Conservation (phyloP, 2,888 invertebrate species). For the Cancer borealis region DNA sequence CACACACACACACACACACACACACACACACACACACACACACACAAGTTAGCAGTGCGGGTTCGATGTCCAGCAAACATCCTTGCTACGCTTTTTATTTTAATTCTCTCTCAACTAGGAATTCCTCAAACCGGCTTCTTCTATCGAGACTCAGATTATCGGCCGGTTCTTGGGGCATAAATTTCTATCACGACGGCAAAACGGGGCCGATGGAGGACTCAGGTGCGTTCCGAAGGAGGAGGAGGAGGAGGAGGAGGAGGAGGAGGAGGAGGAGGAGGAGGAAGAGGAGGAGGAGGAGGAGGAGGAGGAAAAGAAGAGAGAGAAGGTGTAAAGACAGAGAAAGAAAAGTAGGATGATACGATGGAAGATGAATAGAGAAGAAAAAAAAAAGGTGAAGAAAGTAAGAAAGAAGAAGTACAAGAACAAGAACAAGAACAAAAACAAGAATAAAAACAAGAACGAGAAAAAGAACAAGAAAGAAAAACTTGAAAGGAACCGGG, state of each 20-base stretch:
- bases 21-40: slow-evolving; percentile 41
- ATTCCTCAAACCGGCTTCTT: slow-evolving; percentile 5
- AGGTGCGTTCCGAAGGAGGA: slow-evolving; percentile 44
- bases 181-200: slow-evolving; percentile 66
- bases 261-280: neutral
- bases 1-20: slow-evolving; percentile 36
- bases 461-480: no score
- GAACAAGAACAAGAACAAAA: neutral
- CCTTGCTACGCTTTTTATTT: no score
- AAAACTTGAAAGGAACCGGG: neutral
- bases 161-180: slow-evolving; percentile 65
- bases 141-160: slow-evolving; percentile 57
- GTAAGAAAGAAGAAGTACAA: neutral
- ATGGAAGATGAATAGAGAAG: neutral
- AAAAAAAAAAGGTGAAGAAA: neutral
- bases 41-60: no score
- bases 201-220: slow-evolving; percentile 59
- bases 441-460: neutral
- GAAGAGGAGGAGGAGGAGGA: neutral
- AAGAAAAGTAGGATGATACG: no score
- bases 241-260: neutral
- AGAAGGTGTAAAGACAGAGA: neutral
- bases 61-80: no score
- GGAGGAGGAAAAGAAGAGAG: neutral
- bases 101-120: neutral